These are phyloP conservation scores for Alcedo quadribrachys DNA, from an alignment of 2,797 vertebrate species.

Conservation along the genomic window DNA sequence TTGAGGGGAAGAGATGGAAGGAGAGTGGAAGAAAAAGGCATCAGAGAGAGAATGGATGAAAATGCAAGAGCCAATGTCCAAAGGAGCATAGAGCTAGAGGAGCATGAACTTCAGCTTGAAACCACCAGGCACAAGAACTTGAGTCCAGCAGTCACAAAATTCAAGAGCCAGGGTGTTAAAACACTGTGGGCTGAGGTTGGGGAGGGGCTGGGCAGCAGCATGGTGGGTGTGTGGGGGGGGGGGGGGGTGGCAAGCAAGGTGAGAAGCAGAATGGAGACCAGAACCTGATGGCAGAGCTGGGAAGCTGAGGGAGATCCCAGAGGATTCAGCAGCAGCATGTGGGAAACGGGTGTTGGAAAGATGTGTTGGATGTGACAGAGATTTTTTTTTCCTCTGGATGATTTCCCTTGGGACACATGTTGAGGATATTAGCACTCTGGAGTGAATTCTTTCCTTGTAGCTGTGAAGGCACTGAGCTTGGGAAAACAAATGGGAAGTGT, in stretches of 20 bases:
- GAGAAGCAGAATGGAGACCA: neutral
- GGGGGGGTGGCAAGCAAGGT: neutral
- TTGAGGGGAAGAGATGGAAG: conserved; percentile 3
- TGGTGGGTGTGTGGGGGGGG: neutral
- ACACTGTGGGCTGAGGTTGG: accelerated
- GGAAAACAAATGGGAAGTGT: conserved; percentile 48
- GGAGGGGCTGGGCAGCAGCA: neutral
- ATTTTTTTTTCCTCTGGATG: neutral
- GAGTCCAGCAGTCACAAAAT: neutral
- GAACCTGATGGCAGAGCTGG: neutral
- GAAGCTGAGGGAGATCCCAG: neutral
- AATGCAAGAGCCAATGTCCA: neutral
- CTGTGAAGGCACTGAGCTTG: conserved; percentile 16
- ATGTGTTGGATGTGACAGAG: neutral
- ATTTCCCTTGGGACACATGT: neutral
- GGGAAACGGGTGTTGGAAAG: conserved; percentile 5
- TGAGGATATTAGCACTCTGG: conserved; percentile 27
- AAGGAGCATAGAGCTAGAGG: neutral
- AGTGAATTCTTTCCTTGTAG: conserved; percentile 1
- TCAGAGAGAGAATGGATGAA: neutral
- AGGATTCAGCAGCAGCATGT: neutral
- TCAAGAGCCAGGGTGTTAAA: neutral
- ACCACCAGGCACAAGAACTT: neutral
- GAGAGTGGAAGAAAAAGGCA: conserved; percentile 5
- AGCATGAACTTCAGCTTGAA: neutral